A percentile compares a stretch with the other conserved stretches of the same genome.
Conservation (phyloP, 2,797 vertebrate genomes). For the Pseudochirops corinnae region DNA sequence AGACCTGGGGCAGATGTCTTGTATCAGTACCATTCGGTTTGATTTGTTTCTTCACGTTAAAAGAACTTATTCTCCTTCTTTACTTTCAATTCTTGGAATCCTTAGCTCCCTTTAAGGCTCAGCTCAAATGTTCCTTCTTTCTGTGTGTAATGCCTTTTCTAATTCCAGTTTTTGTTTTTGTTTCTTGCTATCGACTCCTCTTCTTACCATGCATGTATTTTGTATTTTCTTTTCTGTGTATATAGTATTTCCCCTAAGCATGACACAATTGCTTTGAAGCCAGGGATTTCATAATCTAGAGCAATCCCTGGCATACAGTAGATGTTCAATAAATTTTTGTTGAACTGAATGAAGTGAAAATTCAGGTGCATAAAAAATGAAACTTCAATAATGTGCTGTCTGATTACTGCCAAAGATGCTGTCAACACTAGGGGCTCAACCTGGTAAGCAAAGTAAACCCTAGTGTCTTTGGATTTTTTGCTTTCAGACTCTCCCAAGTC, state of each 20-base stretch:
- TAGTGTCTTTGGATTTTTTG: slow-evolving; percentile 27
- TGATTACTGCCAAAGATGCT: slow-evolving; percentile 45
- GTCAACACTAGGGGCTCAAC: slow-evolving; percentile 30
- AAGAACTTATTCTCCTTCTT: background rate
- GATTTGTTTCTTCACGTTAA: background rate
- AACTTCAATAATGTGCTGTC: slow-evolving; percentile 48
- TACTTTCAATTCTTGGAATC: background rate
- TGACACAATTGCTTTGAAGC: background rate
- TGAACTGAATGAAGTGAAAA: slow-evolving; percentile 40
- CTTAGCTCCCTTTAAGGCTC: background rate
- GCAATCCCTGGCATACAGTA: background rate
- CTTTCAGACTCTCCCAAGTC: background rate
- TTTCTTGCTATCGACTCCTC: background rate
- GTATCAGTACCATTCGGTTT: background rate
- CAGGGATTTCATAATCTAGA: background rate
- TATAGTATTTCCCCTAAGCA: background rate
- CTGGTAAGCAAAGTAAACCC: slow-evolving; percentile 30
- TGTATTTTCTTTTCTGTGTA: background rate
- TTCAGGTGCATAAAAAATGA: slow-evolving; percentile 62
- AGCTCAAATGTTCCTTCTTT: background rate
- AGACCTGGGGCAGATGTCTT: background rate
- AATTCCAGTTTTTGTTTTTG: background rate
- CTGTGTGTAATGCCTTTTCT: background rate
- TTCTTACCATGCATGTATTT: background rate
- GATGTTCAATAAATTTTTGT: background rate